Percentiles rank a stretch among this genome's conserved stretches.
phyloP scores from a whole-genome alignment of 2,888 invertebrate species.

The Sericinus montela region DNA sequence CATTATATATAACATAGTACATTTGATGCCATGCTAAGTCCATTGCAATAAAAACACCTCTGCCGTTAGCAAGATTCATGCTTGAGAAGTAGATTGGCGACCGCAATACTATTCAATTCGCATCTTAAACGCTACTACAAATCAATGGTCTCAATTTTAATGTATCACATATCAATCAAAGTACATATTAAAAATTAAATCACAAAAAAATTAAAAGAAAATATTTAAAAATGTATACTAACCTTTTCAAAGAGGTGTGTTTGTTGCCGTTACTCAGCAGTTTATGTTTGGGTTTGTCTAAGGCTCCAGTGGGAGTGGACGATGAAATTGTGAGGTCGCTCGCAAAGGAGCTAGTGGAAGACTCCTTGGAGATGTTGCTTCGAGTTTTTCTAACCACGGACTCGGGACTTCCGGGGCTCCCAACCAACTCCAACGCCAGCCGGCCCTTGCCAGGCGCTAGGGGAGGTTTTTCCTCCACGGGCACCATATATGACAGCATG shows the following conservation, averaged over 20 bases:
- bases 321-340: slow-evolving; percentile 82
- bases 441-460: slow-evolving; percentile 77
- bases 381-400: slow-evolving; percentile 46
- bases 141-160: no score
- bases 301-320: slow-evolving; percentile 80
- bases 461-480: slow-evolving; percentile 87
- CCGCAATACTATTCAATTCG: no score
- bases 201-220: no score
- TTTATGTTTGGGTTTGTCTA: slow-evolving; percentile 83
- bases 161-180: no score
- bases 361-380: slow-evolving; percentile 80
- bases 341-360: slow-evolving; percentile 85
- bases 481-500: slow-evolving; percentile 90
- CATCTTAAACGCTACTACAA: no score
- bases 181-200: no score
- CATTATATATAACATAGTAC: no score
- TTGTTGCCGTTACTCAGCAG: slow-evolving; percentile 84
- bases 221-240: no score
- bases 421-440: slow-evolving; percentile 59
- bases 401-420: slow-evolving; percentile 60
- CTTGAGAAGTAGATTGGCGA: no score
- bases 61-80: no score
- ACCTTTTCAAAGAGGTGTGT: slow-evolving; percentile 86
- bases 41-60: no score
- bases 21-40: no score